phyloP scores from a whole-genome alignment of 1,140 invertebrate genomes.

The Pentalonia nigronervosa region DNA sequence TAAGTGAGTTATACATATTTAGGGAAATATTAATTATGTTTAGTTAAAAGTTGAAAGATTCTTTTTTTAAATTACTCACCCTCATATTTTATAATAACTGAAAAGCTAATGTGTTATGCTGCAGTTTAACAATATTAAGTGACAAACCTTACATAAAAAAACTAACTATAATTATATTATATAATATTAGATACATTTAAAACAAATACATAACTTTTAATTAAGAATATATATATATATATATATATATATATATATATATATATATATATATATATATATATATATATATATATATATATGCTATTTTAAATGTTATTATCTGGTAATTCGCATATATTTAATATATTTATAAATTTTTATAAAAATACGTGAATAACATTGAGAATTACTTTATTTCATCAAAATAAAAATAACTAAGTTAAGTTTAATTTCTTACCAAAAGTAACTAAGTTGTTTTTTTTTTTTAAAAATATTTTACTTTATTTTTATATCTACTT shows the following conservation, averaged over 20 bases:
- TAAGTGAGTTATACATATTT: no score
- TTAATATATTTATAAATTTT: not conserved
- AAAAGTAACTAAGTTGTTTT: not conserved
- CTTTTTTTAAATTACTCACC: no score
- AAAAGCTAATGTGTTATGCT: no score
- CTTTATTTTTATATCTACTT: not conserved
- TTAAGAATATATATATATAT: not conserved
- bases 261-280: not conserved
- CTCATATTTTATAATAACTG: no score
- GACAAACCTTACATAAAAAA: no score
- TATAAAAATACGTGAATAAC: not conserved
- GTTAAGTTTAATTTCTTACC: not conserved
- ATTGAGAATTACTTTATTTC: not conserved
- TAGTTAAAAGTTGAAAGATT: no score
- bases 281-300: not conserved
- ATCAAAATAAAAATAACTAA: not conserved
- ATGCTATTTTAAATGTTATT: not conserved
- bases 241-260: not conserved
- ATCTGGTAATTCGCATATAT: not conserved
- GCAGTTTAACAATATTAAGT: no score
- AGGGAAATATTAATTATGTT: not conserved
- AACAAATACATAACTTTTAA: no score
- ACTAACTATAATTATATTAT: no score
- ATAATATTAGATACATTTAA: no score
- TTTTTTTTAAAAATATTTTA: not conserved